Percentiles rank a stretch among this genome's conserved stretches.
Conservation (phyloP, 2,888 invertebrate genomes). For the Adela reaumurella region DNA sequence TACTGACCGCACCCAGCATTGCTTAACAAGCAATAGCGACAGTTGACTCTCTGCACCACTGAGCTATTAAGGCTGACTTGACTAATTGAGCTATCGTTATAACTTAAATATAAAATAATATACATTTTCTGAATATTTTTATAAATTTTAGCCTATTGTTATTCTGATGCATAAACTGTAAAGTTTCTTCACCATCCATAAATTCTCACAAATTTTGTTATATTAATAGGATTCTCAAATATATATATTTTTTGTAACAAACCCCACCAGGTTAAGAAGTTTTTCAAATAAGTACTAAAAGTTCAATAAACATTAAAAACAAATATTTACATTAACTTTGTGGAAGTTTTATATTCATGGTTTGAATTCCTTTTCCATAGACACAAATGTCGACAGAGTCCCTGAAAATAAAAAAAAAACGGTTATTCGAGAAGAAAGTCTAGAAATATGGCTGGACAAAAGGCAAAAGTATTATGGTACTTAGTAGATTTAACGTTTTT, state of each 20-base stretch:
- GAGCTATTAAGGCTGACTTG: too few species aligned
- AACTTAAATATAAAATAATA: too few species aligned
- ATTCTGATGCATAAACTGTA: too few species aligned
- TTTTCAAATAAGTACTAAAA: neutral
- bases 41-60: neutral
- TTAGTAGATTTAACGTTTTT: conserved; percentile 18
- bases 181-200: too few species aligned
- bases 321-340: neutral
- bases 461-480: conserved; percentile 4
- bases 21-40: neutral
- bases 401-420: conserved; percentile 15
- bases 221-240: neutral
- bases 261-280: neutral
- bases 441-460: conserved; percentile 3
- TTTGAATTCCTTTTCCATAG: conserved; percentile 53
- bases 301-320: neutral
- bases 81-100: too few species aligned
- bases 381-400: conserved; percentile 27
- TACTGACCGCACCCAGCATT: neutral
- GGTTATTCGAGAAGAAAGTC: too few species aligned
- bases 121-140: too few species aligned
- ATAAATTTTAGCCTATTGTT: too few species aligned
- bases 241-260: neutral
- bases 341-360: conserved; percentile 14
- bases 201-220: too few species aligned